These are phyloP conservation scores for Crossaster papposus DNA, from an alignment of 53 echinoderm and acorn worm genomes.

Conservation along the genomic window DNA sequence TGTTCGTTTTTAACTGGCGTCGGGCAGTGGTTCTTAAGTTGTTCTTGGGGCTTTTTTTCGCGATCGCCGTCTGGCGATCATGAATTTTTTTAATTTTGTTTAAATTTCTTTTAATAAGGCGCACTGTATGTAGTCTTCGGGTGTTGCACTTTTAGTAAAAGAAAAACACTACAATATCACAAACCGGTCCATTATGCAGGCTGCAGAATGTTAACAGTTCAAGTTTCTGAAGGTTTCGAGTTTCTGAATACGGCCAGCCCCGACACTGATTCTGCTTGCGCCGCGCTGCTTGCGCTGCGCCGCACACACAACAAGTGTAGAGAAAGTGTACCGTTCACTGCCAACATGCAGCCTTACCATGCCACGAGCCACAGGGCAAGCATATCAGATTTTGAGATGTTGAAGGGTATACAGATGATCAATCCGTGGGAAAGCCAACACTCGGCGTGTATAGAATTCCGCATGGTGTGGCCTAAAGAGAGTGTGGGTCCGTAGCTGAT, in stretches of 20 bases:
- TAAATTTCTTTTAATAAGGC: neutral
- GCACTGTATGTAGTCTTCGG: neutral
- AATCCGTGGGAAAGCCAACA: constrained; percentile 8
- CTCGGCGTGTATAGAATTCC: neutral
- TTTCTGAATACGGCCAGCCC: neutral
- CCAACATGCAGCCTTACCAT: neutral
- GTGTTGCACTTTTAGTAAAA: neutral
- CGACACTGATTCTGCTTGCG: neutral
- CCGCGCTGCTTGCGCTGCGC: neutral
- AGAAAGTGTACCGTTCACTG: neutral
- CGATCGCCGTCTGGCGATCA: too few relatives aligned
- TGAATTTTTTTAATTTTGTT: too few relatives aligned
- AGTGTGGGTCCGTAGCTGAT: neutral
- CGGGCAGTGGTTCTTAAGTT: too few relatives aligned
- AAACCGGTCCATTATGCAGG: neutral
- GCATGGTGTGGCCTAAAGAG: neutral
- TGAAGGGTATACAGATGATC: constrained; percentile 13
- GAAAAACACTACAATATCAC: neutral
- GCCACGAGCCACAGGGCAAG: constrained; percentile 6
- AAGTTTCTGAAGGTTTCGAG: neutral
- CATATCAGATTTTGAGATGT: constrained; percentile 13
- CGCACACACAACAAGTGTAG: neutral
- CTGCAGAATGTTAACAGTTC: neutral
- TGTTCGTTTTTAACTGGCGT: too few relatives aligned
- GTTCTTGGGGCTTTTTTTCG: too few relatives aligned